Conservation (phyloP, 2,797 vertebrate species). For the Poliocrania exsul region DNA sequence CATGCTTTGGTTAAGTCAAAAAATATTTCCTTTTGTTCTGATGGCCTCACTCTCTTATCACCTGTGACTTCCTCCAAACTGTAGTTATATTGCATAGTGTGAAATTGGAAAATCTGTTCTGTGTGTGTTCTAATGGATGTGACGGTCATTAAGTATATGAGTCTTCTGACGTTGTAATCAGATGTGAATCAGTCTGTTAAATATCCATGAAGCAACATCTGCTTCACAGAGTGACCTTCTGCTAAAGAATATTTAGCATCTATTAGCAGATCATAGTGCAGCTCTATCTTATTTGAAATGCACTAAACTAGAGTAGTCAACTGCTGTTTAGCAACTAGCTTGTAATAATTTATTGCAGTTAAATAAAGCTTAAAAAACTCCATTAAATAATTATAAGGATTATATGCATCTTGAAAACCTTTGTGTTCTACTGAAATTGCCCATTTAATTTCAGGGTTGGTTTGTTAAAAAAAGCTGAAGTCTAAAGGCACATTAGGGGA, state of each 20-base stretch:
- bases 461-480: constrained; percentile 78
- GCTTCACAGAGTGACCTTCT: constrained; percentile 96
- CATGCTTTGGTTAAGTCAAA: constrained; percentile 5
- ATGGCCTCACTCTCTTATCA: constrained; percentile 48
- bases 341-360: constrained; percentile 82
- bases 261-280: constrained; percentile 81
- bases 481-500: constrained; percentile 74
- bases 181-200: constrained; percentile 97
- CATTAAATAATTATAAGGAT: constrained; percentile 83
- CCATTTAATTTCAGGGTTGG: constrained; percentile 80
- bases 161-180: constrained; percentile 95
- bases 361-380: constrained; percentile 81
- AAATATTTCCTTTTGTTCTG: constrained; percentile 30
- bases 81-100: constrained; percentile 73
- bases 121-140: constrained; percentile 93
- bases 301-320: constrained; percentile 73
- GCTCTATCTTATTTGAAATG: constrained; percentile 78
- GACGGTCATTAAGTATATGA: constrained; percentile 97
- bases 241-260: constrained; percentile 90
- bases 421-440: constrained; percentile 76
- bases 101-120: constrained; percentile 93
- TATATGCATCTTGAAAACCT: constrained; percentile 77
- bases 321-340: constrained; percentile 78
- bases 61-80: constrained; percentile 66
- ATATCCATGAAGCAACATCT: constrained; percentile 97